A percentile compares a stretch with the other conserved stretches of the same genome.
Conservation (phyloP, 2,113 vertebrate genomes). For the Malurus cyaneus region DNA sequence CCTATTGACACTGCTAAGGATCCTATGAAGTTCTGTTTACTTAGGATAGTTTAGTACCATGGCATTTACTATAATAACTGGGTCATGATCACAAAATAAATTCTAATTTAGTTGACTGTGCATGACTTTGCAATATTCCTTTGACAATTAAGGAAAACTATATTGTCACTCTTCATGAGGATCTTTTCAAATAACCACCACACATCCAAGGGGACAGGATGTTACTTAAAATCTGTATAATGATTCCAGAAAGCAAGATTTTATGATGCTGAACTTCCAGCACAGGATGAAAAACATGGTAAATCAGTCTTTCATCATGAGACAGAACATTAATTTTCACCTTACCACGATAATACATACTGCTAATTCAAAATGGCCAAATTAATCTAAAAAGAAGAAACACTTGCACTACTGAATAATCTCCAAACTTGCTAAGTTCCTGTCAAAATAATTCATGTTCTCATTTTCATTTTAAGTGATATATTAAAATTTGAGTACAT, state of each 20-base stretch:
- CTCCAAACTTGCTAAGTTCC: background rate
- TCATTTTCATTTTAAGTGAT: constrained; percentile 9
- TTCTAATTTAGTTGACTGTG: background rate
- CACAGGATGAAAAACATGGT: background rate
- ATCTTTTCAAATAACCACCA: background rate
- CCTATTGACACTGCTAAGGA: background rate
- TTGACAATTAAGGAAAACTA: background rate
- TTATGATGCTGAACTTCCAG: background rate
- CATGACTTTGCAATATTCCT: background rate
- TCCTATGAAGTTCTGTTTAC: background rate
- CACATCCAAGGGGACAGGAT: background rate
- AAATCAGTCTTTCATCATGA: background rate
- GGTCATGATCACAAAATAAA: background rate
- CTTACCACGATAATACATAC: background rate
- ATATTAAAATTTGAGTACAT: background rate
- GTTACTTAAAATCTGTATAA: background rate
- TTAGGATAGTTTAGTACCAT: background rate
- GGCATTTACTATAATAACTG: background rate
- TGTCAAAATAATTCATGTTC: background rate
- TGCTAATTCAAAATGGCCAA: background rate
- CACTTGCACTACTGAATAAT: background rate
- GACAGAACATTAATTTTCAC: background rate
- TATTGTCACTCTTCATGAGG: background rate
- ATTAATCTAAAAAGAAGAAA: background rate
- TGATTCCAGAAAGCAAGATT: background rate